Evolutionary conservation across 2,797 vertebrate species (phyloP), one percentile per base, ranked within the genome.

Genomic region (Diceros bicornis): DNA sequence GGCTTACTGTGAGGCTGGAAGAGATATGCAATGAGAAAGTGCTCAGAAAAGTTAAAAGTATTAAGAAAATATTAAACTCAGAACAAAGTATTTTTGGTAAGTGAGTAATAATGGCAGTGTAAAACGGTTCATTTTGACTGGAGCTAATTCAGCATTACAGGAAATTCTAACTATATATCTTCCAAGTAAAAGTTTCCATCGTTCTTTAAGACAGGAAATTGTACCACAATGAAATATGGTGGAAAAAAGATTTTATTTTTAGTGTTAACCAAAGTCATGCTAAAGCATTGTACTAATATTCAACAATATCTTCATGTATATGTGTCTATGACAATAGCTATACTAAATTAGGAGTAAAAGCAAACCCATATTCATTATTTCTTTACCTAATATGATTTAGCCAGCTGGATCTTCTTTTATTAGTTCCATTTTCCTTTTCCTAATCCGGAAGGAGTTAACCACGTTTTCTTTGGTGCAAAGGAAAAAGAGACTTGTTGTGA

Each of bases 61-160:
- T 96, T 91, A 96, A 96, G 96, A 96, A 97, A 97, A 97, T 95
- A 92, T 98, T 98, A 93, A 97, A 61, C n/a, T 34, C 79, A 96
- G 98, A 89, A 93, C 96, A 96, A 95, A 97, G 97, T 97, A 97
- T 97, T 98, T 98, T 98, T 98, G 98, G 97, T 97, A 98, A 97
- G 92, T 98, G 97, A 97, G 93, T 97, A 98, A 97, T 98, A 97
- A 97, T 50, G 77, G 94, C 94, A 85, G 92, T 71, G 57, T 96
- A 87, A 96, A 96, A 96, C 97, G 96, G 92, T 97, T 98, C 96
- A 93, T 96, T 97, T 74, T 98, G 96, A 96, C 97, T 95, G 93
- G 87, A 96, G 96, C 74, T 96, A 96, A 97, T 96, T 98, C 97
- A 84, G 79, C 89, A 78, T 98, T 97, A 97, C 97, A 97, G 97